These are phyloP conservation scores for Thymelicus sylvestris DNA, from an alignment of 2,888 invertebrate genomes.

Conservation along the genomic window DNA sequence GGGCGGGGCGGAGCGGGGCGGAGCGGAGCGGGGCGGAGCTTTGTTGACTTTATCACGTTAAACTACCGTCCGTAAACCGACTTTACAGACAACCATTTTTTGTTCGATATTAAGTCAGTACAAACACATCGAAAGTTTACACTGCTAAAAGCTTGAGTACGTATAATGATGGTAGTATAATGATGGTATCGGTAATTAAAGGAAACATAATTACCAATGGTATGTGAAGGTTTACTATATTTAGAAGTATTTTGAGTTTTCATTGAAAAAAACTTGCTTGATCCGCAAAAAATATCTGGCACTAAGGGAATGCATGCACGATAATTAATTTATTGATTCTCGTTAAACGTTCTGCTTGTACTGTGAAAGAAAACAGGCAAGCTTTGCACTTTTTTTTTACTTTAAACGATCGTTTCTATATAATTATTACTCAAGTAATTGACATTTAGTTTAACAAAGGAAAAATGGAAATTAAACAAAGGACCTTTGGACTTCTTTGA, in stretches of 20 bases:
- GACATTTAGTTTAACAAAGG: constrained; percentile 6
- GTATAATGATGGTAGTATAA: too few relatives aligned
- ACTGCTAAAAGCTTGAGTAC: too few relatives aligned
- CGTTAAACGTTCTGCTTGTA: constrained; percentile 55
- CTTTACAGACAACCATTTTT: too few relatives aligned
- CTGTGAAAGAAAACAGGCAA: constrained; percentile 33
- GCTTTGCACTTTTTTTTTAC: constrained; percentile 11
- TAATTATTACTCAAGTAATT: constrained; percentile 1
- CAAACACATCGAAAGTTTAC: too few relatives aligned
- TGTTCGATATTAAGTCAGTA: too few relatives aligned
- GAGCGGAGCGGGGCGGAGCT: too few relatives aligned
- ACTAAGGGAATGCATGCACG: constrained; percentile 59
- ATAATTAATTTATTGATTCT: constrained; percentile 71
- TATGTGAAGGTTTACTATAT: constrained; percentile 51
- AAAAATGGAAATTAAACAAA: neutral
- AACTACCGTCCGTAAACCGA: too few relatives aligned
- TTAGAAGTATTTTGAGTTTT: constrained; percentile 49
- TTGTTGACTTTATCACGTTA: too few relatives aligned
- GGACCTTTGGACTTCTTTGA: neutral
- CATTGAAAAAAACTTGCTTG: constrained; percentile 43
- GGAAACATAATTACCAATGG: constrained; percentile 8
- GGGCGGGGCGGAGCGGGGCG: too few relatives aligned
- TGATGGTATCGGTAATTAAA: neutral
- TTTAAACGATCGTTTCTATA: constrained; percentile 3
- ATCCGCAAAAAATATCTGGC: constrained; percentile 55